Conservation (phyloP, 2,797 vertebrate genomes). For the Macropus fuliginosus region DNA sequence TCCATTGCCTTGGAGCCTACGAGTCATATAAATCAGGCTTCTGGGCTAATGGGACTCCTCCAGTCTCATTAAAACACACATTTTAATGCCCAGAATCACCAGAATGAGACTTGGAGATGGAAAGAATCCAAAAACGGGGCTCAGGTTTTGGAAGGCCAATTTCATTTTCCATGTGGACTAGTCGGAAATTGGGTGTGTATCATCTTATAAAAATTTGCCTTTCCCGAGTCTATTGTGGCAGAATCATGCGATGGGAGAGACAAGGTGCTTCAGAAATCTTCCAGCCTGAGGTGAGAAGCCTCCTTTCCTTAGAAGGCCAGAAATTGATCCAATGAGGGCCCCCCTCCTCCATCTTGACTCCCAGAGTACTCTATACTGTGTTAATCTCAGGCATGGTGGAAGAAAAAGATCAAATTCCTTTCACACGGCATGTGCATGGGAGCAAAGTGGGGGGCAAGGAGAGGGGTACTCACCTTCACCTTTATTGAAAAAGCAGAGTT, state of each 20-base stretch:
- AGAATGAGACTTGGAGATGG: constrained; percentile 65
- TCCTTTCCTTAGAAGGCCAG: background rate
- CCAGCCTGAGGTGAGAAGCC: background rate
- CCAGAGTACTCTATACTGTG: background rate
- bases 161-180: constrained; percentile 71
- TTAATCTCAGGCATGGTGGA: background rate
- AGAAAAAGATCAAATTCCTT: background rate
- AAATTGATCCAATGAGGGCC: background rate
- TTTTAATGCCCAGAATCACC: constrained; percentile 73
- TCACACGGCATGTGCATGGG: background rate
- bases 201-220: background rate
- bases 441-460: background rate
- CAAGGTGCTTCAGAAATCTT: background rate
- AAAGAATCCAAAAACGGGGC: constrained; percentile 69
- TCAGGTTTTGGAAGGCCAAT: constrained; percentile 61
- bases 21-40: constrained; percentile 67
- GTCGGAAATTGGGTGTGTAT: constrained; percentile 49
- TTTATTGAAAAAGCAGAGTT: background rate
- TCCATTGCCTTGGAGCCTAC: constrained; percentile 63
- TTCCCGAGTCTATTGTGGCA: background rate
- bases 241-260: background rate
- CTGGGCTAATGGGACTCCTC: constrained; percentile 52
- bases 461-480: background rate
- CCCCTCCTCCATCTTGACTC: background rate
- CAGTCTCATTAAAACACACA: constrained; percentile 66